Evolutionary conservation across 2,113 vertebrate species (phyloP).

Genomic region (Bubalus kerabau): DNA sequence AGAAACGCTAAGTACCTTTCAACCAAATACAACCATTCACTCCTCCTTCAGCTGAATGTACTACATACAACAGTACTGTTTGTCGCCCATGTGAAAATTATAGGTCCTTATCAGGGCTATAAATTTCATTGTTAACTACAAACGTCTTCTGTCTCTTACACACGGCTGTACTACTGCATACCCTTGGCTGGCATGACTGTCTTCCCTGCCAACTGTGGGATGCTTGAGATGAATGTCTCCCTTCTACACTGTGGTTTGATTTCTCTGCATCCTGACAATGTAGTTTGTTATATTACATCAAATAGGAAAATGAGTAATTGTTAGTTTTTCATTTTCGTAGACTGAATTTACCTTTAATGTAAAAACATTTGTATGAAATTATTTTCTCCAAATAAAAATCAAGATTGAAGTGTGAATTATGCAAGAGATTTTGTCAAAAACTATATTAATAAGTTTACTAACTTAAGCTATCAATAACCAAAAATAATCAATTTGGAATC

Average conservation of each 20-base stretch:
- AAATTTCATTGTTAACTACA: background rate
- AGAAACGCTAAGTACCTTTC: background rate
- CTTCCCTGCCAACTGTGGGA: too few species aligned
- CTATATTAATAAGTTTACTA: background rate
- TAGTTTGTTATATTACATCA: background rate
- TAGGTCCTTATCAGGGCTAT: background rate
- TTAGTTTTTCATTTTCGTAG: background rate
- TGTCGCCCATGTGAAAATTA: background rate
- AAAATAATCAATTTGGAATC: background rate
- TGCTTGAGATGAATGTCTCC: background rate
- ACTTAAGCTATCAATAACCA: background rate
- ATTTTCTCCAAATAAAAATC: constrained; percentile 24
- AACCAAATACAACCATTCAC: background rate
- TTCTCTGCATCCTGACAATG: background rate
- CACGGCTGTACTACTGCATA: background rate
- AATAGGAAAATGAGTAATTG: background rate
- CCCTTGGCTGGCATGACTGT: background rate
- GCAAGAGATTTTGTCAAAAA: background rate
- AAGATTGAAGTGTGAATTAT: background rate
- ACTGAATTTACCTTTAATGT: background rate
- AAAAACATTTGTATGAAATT: background rate
- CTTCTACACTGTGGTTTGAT: background rate
- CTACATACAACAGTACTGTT: background rate
- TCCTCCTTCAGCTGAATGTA: background rate
- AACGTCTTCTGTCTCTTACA: background rate